Conservation (phyloP, 2,888 invertebrate genomes). For the Eilema sororculum region DNA sequence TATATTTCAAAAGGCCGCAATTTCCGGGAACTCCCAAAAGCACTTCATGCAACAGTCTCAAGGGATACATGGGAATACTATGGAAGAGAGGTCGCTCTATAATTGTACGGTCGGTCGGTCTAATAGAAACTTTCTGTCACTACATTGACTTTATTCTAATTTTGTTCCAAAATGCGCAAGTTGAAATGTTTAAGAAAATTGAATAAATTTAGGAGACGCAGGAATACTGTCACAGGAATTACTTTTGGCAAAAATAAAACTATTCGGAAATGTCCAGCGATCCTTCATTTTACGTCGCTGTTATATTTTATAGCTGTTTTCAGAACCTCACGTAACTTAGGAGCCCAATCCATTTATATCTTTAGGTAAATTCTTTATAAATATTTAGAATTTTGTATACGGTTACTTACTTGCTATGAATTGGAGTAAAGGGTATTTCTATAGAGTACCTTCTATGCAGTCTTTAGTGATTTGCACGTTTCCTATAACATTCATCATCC, state of each 20-base stretch:
- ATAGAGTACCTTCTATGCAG: too few relatives aligned
- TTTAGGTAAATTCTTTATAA: conserved; percentile 34
- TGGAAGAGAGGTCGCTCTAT: not conserved
- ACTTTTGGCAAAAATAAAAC: not conserved
- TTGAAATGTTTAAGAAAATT: too few relatives aligned
- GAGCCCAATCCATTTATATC: conserved; percentile 45
- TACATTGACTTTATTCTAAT: too few relatives aligned
- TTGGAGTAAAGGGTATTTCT: too few relatives aligned
- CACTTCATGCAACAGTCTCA: not conserved
- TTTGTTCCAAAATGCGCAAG: too few relatives aligned
- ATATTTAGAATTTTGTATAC: conserved; percentile 30
- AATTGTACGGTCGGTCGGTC: not conserved
- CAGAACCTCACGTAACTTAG: conserved; percentile 19
- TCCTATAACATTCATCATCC: too few relatives aligned
- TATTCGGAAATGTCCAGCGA: not conserved
- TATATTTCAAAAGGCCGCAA: not conserved
- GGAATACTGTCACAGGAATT: too few relatives aligned
- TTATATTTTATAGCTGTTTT: conserved; percentile 28
- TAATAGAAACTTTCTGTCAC: not conserved
- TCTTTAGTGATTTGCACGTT: too few relatives aligned
- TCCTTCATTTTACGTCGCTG: conserved; percentile 1
- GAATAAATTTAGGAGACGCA: not conserved
- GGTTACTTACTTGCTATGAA: too few relatives aligned
- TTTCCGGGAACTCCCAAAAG: not conserved
- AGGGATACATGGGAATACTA: not conserved